phyloP scores from a whole-genome alignment of 2,113 vertebrate species.

The Agapornis roseicollis region DNA sequence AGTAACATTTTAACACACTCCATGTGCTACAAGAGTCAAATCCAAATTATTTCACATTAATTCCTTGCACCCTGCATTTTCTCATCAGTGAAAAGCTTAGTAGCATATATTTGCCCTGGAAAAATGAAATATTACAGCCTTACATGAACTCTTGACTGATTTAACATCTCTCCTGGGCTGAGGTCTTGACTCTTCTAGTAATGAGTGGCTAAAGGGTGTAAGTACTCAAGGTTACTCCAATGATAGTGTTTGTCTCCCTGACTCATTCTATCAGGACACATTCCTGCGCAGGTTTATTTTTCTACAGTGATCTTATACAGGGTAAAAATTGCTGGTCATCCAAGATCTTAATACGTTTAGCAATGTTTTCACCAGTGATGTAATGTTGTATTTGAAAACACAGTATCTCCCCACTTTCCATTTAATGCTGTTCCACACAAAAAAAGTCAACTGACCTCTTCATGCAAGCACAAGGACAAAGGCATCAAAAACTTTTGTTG shows the following conservation, averaged over 20 bases:
- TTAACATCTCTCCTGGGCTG: not conserved
- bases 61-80: not conserved
- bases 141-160: not conserved
- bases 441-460: not conserved
- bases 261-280: not conserved
- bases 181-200: not conserved
- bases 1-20: not conserved
- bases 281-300: not conserved
- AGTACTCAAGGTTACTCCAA: not conserved
- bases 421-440: not conserved
- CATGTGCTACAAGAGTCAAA: not conserved
- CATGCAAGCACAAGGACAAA: not conserved
- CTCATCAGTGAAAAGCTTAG: not conserved
- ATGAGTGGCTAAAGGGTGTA: not conserved
- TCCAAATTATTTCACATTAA: not conserved
- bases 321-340: not conserved
- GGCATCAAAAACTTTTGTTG: not conserved
- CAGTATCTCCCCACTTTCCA: not conserved
- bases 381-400: conserved; percentile 22
- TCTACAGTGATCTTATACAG: not conserved
- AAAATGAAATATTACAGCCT: not conserved
- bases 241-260: not conserved
- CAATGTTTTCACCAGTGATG: not conserved
- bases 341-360: not conserved
- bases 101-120: not conserved